A percentile compares a stretch with the other conserved stretches of the same genome.
Evolutionary conservation across 2,888 invertebrate species (phyloP).

Genomic region (Leptura quadrifasciata): DNA sequence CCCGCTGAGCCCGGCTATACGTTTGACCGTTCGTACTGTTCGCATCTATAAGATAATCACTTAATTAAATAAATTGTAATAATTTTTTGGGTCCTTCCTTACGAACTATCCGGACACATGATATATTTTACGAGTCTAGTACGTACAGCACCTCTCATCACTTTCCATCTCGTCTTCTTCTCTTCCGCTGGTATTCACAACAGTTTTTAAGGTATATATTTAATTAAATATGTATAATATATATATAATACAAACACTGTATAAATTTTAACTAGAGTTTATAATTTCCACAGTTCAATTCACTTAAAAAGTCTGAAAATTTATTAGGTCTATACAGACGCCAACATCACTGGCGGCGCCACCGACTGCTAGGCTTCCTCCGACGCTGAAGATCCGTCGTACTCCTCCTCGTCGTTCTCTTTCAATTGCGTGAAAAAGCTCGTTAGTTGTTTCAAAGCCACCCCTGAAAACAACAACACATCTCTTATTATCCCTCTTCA

Average conservation of each 20-base stretch:
- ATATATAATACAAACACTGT: constrained; percentile 73
- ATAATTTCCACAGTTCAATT: constrained; percentile 43
- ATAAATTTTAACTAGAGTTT: constrained; percentile 71
- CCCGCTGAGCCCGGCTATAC: constrained; percentile 57
- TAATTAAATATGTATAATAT: constrained; percentile 67
- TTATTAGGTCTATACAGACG: constrained; percentile 62
- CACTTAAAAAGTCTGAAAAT: constrained; percentile 54
- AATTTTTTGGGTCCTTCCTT: constrained; percentile 62
- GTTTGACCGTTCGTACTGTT: constrained; percentile 29
- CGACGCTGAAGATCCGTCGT: constrained; percentile 72
- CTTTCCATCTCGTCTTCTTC: constrained; percentile 53
- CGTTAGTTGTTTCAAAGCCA: constrained; percentile 83
- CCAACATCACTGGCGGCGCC: constrained; percentile 55
- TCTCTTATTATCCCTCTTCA: too few relatives aligned
- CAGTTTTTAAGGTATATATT: constrained; percentile 65
- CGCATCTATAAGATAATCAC: constrained; percentile 37
- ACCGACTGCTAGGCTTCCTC: constrained; percentile 67
- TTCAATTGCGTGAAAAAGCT: constrained; percentile 83
- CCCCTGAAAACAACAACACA: constrained; percentile 73
- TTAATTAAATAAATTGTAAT: constrained; percentile 47
- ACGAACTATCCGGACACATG: constrained; percentile 62
- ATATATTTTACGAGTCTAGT: constrained; percentile 49
- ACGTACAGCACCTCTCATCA: constrained; percentile 39
- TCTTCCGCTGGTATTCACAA: constrained; percentile 62
- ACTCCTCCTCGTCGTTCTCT: constrained; percentile 82